Conservation (phyloP, 35 echinoderm and acorn worm genomes). For the Lytechinus variegatus region DNA sequence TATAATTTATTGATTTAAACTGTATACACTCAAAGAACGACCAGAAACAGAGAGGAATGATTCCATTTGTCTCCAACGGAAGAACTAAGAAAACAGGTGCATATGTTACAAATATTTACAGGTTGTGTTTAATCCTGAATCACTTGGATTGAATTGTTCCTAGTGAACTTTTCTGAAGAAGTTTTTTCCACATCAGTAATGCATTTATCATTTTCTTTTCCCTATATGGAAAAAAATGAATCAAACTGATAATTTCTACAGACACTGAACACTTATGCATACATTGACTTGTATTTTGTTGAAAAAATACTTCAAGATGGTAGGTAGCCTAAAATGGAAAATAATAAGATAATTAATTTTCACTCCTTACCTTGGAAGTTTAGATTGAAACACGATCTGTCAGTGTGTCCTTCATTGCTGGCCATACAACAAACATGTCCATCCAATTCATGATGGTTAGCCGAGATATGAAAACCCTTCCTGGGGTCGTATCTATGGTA, state of each 20-base stretch:
- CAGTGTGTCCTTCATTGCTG: neutral
- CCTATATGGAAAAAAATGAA: neutral
- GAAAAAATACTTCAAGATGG: too few species aligned
- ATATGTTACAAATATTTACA: neutral
- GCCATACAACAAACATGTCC: slow-evolving; percentile 24
- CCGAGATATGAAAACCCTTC: slow-evolving; percentile 35
- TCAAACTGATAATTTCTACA: neutral
- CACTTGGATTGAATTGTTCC: neutral
- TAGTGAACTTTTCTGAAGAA: neutral
- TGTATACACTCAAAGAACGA: neutral
- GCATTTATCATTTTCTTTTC: neutral
- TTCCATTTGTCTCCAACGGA: slow-evolving; percentile 10
- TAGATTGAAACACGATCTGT: neutral
- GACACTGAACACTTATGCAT: too few species aligned
- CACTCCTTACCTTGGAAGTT: slow-evolving; percentile 28
- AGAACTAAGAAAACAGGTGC: neutral
- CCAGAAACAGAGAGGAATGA: neutral
- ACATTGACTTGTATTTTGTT: too few species aligned
- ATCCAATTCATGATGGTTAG: slow-evolving; percentile 38
- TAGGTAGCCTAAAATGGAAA: too few species aligned
- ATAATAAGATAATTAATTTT: too few species aligned
- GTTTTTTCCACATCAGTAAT: neutral
- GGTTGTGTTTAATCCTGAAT: neutral
- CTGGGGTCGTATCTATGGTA: slow-evolving; percentile 15
- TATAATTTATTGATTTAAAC: neutral